Conservation (phyloP, 1,140 invertebrate genomes). For the Eueides isabella region DNA sequence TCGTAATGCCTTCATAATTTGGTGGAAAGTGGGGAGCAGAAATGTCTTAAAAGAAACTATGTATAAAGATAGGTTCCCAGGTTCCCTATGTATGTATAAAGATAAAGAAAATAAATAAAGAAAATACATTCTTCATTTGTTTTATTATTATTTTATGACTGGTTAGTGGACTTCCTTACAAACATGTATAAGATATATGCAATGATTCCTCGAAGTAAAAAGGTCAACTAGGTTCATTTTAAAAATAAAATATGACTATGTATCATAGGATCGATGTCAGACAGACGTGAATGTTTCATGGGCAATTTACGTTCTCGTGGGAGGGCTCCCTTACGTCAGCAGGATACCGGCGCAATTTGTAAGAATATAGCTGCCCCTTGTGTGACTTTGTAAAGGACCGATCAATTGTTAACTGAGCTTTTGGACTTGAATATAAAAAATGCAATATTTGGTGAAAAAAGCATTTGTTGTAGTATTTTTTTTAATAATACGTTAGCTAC, state of each 20-base stretch:
- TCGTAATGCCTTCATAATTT: no score
- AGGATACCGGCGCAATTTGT: constrained; percentile 9
- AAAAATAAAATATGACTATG: constrained; percentile 9
- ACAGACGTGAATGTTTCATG: constrained; percentile 46
- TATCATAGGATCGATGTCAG: constrained; percentile 29
- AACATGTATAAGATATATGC: neutral
- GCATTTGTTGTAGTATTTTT: no score
- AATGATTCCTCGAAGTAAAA: neutral
- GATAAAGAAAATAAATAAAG: no score
- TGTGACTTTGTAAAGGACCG: constrained; percentile 5
- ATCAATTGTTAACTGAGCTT: constrained; percentile 10
- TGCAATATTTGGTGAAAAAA: neutral
- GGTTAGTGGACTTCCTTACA: neutral
- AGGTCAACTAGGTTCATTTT: neutral
- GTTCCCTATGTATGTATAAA: no score
- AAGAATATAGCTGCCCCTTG: constrained; percentile 13
- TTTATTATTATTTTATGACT: neutral
- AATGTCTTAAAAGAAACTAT: no score
- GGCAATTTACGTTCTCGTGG: constrained; percentile 45
- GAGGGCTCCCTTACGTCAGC: constrained; percentile 8
- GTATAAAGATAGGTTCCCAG: no score
- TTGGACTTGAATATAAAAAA: neutral
- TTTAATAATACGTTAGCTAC: no score
- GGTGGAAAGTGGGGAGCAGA: no score
- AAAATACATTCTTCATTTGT: no score